Evolutionary conservation across 2,888 invertebrate genomes (phyloP).

Genomic region (Andrena dorsata): DNA sequence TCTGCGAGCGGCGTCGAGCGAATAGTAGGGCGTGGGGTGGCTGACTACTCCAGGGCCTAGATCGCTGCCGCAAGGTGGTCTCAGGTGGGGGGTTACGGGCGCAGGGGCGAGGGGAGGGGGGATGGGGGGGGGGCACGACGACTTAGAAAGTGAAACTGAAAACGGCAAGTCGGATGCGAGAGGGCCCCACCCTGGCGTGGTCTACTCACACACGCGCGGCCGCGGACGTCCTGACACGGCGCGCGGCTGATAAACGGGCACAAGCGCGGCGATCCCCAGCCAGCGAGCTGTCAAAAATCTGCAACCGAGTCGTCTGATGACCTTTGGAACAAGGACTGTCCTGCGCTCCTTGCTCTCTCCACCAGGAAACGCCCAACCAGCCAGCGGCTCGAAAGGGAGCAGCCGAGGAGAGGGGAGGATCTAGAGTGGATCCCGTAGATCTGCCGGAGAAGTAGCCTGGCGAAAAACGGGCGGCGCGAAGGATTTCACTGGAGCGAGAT

Average conservation of each 20-base stretch:
- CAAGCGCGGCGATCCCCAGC: not conserved
- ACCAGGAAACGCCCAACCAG: not conserved
- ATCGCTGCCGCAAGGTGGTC: slow-evolving; percentile 72
- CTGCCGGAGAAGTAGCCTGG: too few relatives aligned
- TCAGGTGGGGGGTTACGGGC: slow-evolving; percentile 47
- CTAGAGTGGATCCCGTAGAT: not conserved
- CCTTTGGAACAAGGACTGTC: not conserved
- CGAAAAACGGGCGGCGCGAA: slow-evolving; percentile 13
- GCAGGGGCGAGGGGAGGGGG: slow-evolving; percentile 60
- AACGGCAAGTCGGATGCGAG: slow-evolving; percentile 83
- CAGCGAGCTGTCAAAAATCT: too few relatives aligned
- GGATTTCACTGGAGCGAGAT: slow-evolving; percentile 23
- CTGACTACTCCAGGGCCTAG: slow-evolving; percentile 68
- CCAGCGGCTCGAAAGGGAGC: not conserved
- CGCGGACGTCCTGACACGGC: slow-evolving; percentile 41
- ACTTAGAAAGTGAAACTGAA: slow-evolving; percentile 85
- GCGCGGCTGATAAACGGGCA: slow-evolving; percentile 19
- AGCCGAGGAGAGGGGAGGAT: not conserved
- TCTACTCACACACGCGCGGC: slow-evolving; percentile 65
- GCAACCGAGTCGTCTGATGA: too few relatives aligned
- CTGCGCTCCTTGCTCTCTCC: not conserved
- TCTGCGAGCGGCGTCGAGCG: slow-evolving; percentile 64
- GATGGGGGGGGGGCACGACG: slow-evolving; percentile 76
- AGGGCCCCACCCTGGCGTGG: slow-evolving; percentile 84
- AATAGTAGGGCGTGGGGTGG: slow-evolving; percentile 74